A percentile compares a stretch with the other conserved stretches of the same genome.
phyloP scores from a whole-genome alignment of 2,797 vertebrate species.

The Balearica regulorum region DNA sequence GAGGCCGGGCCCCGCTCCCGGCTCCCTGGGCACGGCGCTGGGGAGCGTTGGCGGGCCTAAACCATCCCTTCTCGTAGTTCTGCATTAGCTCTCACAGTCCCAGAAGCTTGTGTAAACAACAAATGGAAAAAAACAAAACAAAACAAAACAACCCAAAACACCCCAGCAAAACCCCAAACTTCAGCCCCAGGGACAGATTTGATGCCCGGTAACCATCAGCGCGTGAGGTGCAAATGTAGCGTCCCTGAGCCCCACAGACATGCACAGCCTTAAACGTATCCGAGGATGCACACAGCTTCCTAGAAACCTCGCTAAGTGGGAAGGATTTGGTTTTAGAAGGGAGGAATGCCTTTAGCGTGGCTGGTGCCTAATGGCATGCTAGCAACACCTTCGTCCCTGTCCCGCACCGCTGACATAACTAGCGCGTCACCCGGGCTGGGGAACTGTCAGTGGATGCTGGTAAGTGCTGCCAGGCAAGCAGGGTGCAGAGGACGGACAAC shows the following conservation, averaged over 20 bases:
- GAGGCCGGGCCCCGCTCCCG: rapidly evolving
- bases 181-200: rapidly evolving
- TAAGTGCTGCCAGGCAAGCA: neutral
- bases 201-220: rapidly evolving
- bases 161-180: neutral
- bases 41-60: rapidly evolving
- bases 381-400: neutral
- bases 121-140: neutral
- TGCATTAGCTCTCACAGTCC: rapidly evolving
- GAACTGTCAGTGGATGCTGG: rapidly evolving
- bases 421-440: neutral
- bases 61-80: rapidly evolving
- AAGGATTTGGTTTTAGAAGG: neutral
- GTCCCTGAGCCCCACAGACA: rapidly evolving
- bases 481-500: neutral
- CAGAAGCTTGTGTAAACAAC: neutral
- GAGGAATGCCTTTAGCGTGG: neutral
- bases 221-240: rapidly evolving
- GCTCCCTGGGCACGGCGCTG: rapidly evolving
- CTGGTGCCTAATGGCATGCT: neutral
- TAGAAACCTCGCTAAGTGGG: neutral
- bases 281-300: neutral
- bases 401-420: no score
- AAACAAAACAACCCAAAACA: no score
- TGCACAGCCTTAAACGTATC: rapidly evolving